These are phyloP conservation scores for Heterotis niloticus DNA, from an alignment of 2,113 vertebrate genomes.

Conservation along the genomic window DNA sequence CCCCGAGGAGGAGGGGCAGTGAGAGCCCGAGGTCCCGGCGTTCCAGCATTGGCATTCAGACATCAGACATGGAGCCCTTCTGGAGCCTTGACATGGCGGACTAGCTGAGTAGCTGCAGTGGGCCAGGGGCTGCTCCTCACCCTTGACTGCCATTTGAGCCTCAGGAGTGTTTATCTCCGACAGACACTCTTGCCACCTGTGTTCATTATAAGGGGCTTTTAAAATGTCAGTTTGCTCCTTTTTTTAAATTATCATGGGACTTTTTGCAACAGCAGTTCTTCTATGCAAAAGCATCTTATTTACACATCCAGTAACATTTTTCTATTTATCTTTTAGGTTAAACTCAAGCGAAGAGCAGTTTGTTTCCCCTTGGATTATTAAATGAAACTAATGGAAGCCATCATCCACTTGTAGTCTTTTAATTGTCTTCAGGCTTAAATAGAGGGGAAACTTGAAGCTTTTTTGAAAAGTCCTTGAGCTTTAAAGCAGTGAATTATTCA, in stretches of 20 bases:
- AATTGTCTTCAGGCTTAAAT: constrained; percentile 14
- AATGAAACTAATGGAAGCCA: not conserved
- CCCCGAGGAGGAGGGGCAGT: constrained; percentile 56
- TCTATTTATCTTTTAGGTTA: constrained; percentile 40
- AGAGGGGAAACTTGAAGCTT: not conserved
- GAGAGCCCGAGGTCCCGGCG: constrained; percentile 53
- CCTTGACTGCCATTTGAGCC: constrained; percentile 11
- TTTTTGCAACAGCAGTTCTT: constrained; percentile 39
- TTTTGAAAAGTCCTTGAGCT: constrained; percentile 10
- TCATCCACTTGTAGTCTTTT: constrained; percentile 14
- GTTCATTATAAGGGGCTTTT: constrained; percentile 34
- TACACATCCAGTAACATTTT: constrained; percentile 46
- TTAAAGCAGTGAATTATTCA: constrained; percentile 18
- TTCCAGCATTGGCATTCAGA: constrained; percentile 57
- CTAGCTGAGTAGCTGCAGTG: constrained; percentile 40
- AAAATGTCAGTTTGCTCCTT: constrained; percentile 33
- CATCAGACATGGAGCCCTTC: constrained; percentile 62
- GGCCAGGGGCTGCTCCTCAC: constrained; percentile 16
- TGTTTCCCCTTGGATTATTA: not conserved
- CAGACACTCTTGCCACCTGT: constrained; percentile 29
- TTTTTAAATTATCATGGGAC: constrained; percentile 25
- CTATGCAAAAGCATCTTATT: constrained; percentile 63
- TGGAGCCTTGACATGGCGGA: constrained; percentile 63
- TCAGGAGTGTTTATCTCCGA: not conserved
- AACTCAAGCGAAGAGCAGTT: constrained; percentile 13